Evolutionary conservation across 2,888 invertebrate genomes (phyloP), one percentile per base, ranked within the genome.

Genomic region (Pseudococcus jackbeardsleyi): DNA sequence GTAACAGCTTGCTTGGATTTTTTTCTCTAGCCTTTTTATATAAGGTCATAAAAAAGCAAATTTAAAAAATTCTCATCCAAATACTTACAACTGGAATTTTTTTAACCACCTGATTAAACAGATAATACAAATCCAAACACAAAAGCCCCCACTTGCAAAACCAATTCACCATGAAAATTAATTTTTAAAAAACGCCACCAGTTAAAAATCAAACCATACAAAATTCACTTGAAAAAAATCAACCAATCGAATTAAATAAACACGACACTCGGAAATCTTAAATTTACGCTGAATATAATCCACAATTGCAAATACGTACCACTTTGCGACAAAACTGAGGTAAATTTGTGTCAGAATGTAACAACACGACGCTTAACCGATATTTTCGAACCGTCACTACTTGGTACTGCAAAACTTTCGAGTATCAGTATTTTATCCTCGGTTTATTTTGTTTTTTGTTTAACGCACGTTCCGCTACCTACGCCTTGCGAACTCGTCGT

Each of bases 341-440:
- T 33, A 72, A 72, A 72, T 72, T 68, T 72, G 72, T 72, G 33
- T 72, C 72, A 72, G 72, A 72, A 72, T 72, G 33, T 72, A 72
- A 72, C 72, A 33, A 72, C 72, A 72, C 26, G 33, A 33, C 33
- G 72, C 72, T 72, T 72, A 72, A 72, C 72, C 72, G 72, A 72
- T 72, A 72, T 72, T 72, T 59, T 72, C 22, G 72, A 72, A 72
- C 72, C 72, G 72, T 72, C 72, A 33, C 72, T 72, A 33, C 72
- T 72, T 72, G 72, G 72, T 72, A 72, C 72, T 72, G 72, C 72
- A 72, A 72, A 72, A 72, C 72, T 72, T 72, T 72, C 72, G 72
- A 26, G 72, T 72, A 72, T 72, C 72, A 17, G 72, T 72, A 33
- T 72, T 72, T 72, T 33, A 33, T 72, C 72, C 15, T 33, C 72